Base-by-base conservation (phyloP, 2,797 vertebrate species). In the Ciconia nigra region DNA sequence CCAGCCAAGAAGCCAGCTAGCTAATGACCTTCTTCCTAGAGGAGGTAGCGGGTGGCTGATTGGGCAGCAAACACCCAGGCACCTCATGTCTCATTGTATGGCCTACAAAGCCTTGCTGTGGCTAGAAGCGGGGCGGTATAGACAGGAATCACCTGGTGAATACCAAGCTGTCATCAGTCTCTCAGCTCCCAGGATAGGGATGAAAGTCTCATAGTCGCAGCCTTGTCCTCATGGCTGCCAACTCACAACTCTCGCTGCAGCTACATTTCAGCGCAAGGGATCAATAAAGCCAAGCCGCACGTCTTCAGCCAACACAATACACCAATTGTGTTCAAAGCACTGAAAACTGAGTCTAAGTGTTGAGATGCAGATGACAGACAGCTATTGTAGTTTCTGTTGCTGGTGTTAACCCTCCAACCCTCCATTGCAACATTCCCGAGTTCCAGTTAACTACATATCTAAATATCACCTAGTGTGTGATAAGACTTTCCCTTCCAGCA, bases 401-500 rank as follows among this genome's bases (percentile, higher is more conserved):
- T 71, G 33, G 13, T 47, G 47, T 55, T 89, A 58, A 76, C 35
- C 24, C n/a, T 52, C 41, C 70, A 65, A 42, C 15, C 10, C 37
- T 28, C 35, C 29, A 39, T 1, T 41, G 33, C 44, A 80, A 41
- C 0, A 5, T n/a, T 71, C 28, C 58, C 0, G 1, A 52, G 47
- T 29, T 72, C 37, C 55, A 58, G 16, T 31, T 69, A 90, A 35
- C 21, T 35, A 62, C 15, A 7, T 37, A 51, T 18, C 29, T 61
- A 80, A 72, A 33, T 14, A 62, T 35, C 49, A 41, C 11, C 9
- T 65, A 31, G 22, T 7, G 17, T 52, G 33, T 7, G 2, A 15
- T 41, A 63, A 37, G 70, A 58, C 22, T 35, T 90, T 20, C 20
- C 22, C 33, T 86, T 79, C 33, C 54, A 72, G 35, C 20, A 81